A percentile compares a stretch with the other conserved stretches of the same genome.
Conservation (phyloP, 2,113 vertebrate genomes). For the Centropus bengalensis region DNA sequence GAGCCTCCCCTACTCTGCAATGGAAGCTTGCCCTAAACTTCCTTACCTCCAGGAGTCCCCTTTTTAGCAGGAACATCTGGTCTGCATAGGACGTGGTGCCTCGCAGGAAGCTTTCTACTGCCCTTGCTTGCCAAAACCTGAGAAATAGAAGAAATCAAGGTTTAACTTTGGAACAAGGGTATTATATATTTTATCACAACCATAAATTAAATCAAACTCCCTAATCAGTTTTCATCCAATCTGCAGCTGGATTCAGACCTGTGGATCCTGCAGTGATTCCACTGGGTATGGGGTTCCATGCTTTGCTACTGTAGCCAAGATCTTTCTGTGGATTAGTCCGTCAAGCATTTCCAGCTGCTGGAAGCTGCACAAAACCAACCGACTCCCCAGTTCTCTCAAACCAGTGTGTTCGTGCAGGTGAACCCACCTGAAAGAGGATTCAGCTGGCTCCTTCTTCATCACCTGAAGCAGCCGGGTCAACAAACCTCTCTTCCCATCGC, state of each 20-base stretch:
- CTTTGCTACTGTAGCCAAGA: background rate
- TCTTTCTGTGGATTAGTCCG: background rate
- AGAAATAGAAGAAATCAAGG: background rate
- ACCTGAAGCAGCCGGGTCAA: constrained; percentile 93
- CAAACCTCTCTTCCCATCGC: constrained; percentile 96
- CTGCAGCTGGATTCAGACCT: background rate
- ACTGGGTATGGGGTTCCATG: accelerated
- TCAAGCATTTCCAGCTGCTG: background rate
- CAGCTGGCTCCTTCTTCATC: constrained; percentile 97
- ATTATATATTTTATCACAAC: background rate
- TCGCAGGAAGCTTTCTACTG: constrained; percentile 97
- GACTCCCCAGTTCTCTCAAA: background rate
- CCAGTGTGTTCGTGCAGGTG: background rate
- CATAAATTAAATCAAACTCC: background rate
- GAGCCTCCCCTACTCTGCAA: no score
- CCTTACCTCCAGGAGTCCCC: constrained; percentile 93
- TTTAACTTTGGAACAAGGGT: background rate
- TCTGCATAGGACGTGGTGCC: constrained; percentile 98
- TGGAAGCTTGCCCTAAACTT: background rate
- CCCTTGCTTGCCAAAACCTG: constrained; percentile 98
- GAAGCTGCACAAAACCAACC: background rate
- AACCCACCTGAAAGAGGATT: constrained; percentile 94
- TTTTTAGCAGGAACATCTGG: constrained; percentile 97
- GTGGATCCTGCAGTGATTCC: background rate
- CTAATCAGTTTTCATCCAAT: background rate